Evolutionary conservation across 2,113 vertebrate species (phyloP).

Genomic region (Corythoichthys haematopterus): DNA sequence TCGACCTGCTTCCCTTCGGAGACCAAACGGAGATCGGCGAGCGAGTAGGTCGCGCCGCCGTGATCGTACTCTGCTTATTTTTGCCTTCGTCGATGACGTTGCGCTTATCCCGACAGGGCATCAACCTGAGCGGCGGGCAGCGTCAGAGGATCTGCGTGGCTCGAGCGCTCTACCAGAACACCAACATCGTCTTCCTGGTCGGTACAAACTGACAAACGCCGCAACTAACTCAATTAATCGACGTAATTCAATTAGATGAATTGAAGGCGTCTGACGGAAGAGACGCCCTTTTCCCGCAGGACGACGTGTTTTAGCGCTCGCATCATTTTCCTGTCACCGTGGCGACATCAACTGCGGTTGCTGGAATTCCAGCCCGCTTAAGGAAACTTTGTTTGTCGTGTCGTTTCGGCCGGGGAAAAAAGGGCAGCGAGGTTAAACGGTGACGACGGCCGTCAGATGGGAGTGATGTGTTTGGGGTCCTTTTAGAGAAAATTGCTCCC

Average conservation of each 20-base stretch:
- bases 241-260: neutral
- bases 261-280: neutral
- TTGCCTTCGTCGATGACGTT: neutral
- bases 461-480: neutral
- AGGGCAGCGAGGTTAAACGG: neutral
- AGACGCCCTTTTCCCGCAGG: neutral
- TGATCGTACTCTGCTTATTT: neutral
- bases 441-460: neutral
- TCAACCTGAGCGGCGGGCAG: conserved; percentile 96
- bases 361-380: neutral
- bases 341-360: neutral
- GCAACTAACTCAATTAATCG: neutral
- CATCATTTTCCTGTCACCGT: neutral
- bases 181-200: conserved; percentile 96
- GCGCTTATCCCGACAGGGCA: conserved; percentile 75
- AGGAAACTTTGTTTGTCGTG: neutral
- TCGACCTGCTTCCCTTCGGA: conserved; percentile 92
- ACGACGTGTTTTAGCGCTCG: neutral
- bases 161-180: conserved; percentile 95
- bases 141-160: conserved; percentile 95
- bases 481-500: neutral
- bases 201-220: conserved; percentile 37
- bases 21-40: conserved; percentile 99
- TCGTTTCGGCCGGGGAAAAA: neutral
- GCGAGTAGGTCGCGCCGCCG: conserved; percentile 69